Conservation (phyloP, 1,140 invertebrate genomes). For the Eumaeus atala region DNA sequence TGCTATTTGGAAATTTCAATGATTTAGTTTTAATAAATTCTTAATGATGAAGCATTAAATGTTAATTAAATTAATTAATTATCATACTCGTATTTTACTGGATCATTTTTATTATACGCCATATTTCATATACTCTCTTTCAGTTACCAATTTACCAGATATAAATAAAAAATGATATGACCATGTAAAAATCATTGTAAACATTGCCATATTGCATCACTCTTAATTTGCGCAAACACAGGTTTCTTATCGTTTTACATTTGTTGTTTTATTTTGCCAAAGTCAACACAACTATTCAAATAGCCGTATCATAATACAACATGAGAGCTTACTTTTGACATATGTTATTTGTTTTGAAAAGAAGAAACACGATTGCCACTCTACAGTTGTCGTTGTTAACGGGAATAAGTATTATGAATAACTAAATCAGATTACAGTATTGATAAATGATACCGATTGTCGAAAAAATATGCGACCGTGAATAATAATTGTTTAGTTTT, state of each 20-base stretch:
- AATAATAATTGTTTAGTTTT: conserved; percentile 61
- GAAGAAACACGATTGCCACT: conserved; percentile 29
- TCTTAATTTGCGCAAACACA: conserved; percentile 19
- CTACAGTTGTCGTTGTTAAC: conserved; percentile 27
- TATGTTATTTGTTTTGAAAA: conserved; percentile 34
- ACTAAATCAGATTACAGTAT: conserved; percentile 59
- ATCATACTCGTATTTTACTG: no score
- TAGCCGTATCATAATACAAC: conserved; percentile 37
- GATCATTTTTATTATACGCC: no score
- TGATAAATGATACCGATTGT: conserved; percentile 62
- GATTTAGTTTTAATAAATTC: no score
- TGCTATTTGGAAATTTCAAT: no score
- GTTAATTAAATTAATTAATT: no score
- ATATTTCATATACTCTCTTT: no score
- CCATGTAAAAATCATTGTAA: conserved; percentile 29
- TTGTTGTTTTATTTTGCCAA: conserved; percentile 28
- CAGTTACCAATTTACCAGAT: no score
- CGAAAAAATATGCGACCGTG: conserved; percentile 47
- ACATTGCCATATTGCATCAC: conserved; percentile 31
- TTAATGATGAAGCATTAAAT: no score
- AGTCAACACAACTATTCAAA: conserved; percentile 35
- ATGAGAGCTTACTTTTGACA: conserved; percentile 27
- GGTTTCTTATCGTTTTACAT: conserved; percentile 32
- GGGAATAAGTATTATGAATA: conserved; percentile 48
- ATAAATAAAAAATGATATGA: conserved; percentile 9